phyloP scores from a whole-genome alignment of 2,113 vertebrate genomes.

The Marcusenius ussheri region DNA sequence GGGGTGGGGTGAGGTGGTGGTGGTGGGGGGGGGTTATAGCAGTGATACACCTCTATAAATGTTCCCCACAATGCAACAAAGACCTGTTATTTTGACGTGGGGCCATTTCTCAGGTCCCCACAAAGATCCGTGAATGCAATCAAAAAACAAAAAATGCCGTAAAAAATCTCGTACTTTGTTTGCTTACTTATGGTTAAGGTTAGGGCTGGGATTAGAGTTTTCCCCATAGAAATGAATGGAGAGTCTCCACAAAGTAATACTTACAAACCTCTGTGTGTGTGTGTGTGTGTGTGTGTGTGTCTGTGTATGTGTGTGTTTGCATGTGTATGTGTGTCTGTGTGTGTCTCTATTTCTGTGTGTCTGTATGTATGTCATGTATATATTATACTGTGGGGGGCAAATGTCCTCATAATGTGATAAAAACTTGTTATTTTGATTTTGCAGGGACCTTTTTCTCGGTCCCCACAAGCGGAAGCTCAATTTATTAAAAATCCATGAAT shows the following conservation, averaged over 20 bases:
- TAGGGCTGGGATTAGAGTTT: too few species aligned
- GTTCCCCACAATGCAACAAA: too few species aligned
- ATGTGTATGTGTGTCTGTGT: not conserved
- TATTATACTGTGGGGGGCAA: not conserved
- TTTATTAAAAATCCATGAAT: not conserved
- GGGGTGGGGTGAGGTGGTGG: conserved; percentile 28
- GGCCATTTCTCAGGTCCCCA: too few species aligned
- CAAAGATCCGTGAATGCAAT: too few species aligned
- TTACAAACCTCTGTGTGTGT: not conserved
- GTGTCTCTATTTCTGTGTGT: not conserved
- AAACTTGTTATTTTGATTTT: not conserved
- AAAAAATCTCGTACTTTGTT: too few species aligned
- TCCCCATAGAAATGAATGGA: too few species aligned
- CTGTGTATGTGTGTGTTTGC: not conserved
- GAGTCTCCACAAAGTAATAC: too few species aligned
- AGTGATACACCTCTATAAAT: not conserved
- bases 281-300: not conserved
- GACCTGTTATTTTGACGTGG: too few species aligned
- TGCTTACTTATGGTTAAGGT: too few species aligned
- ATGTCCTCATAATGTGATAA: not conserved
- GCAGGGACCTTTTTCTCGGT: too few species aligned
- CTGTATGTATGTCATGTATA: not conserved
- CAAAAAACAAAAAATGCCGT: too few species aligned
- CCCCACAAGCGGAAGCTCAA: not conserved
- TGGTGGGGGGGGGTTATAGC: not conserved